Conservation (phyloP, 2,888 invertebrate genomes). For the Serrognathus titanus region DNA sequence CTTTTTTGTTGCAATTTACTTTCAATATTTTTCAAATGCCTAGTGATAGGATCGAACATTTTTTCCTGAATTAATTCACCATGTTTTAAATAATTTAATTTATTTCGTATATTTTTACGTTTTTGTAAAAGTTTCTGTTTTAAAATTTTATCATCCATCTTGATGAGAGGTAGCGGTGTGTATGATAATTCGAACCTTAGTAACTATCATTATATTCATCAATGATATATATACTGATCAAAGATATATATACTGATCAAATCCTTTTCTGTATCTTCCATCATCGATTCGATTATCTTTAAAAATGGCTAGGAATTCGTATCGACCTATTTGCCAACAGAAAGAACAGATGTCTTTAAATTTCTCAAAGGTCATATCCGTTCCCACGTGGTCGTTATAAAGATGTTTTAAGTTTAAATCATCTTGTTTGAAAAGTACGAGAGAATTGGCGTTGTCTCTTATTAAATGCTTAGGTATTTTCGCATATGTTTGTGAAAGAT, state of each 20-base stretch:
- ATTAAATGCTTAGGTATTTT: conserved; percentile 37
- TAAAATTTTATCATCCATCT: not conserved
- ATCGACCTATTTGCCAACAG: conserved; percentile 35
- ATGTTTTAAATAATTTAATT: too few species aligned
- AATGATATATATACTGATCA: conserved; percentile 13
- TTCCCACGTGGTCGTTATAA: conserved; percentile 17
- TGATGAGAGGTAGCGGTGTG: not conserved
- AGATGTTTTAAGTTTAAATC: conserved; percentile 34
- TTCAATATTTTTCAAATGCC: too few species aligned
- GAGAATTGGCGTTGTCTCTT: conserved; percentile 35
- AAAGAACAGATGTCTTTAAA: conserved; percentile 32
- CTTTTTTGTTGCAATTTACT: too few species aligned
- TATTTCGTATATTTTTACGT: too few species aligned
- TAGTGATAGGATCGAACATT: too few species aligned
- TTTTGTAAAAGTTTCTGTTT: not conserved
- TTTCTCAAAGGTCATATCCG: conserved; percentile 27
- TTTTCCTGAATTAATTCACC: too few species aligned
- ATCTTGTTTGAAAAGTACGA: conserved; percentile 17
- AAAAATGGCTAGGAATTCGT: conserved; percentile 33
- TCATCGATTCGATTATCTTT: too few species aligned
- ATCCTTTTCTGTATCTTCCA: conserved; percentile 34
- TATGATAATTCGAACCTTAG: too few species aligned
- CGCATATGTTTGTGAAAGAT: conserved; percentile 36
- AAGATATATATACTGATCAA: conserved; percentile 13
- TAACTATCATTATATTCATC: too few species aligned